Percentiles rank a stretch among this genome's conserved stretches.
Conservation (phyloP, 2,888 invertebrate species). For the Theretra japonica region DNA sequence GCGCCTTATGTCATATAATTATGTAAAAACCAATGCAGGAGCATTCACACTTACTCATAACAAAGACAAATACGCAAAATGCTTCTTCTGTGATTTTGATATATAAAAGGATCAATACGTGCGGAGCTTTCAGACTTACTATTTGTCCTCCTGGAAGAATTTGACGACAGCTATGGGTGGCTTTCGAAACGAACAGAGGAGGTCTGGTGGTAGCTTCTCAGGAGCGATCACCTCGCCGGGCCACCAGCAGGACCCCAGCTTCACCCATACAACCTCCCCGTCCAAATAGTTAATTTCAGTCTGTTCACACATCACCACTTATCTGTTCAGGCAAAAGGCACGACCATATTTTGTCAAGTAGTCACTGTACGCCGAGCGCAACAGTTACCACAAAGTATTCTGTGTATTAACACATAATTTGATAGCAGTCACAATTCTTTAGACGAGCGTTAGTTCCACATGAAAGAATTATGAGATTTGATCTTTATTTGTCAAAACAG, state of each 20-base stretch:
- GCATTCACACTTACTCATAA: conserved; percentile 45
- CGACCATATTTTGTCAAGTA: conserved; percentile 80
- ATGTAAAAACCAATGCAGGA: conserved; percentile 50
- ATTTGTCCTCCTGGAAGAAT: conserved; percentile 93
- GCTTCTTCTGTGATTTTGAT: background rate
- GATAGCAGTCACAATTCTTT: conserved; percentile 3
- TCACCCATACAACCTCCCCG: conserved; percentile 94
- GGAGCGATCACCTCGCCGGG: conserved; percentile 90
- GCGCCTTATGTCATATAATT: conserved; percentile 42
- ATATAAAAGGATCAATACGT: background rate
- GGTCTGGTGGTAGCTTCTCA: conserved; percentile 87
- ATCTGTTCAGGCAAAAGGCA: conserved; percentile 73
- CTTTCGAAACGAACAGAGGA: conserved; percentile 87
- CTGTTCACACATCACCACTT: conserved; percentile 88
- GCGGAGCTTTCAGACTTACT: conserved; percentile 85
- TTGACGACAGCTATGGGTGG: conserved; percentile 92
- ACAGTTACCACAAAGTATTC: conserved; percentile 68
- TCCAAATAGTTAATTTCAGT: conserved; percentile 87
- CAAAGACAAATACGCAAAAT: background rate
- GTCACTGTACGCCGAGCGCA: conserved; percentile 70
- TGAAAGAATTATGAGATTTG: conserved; percentile 47
- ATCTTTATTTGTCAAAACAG: conserved; percentile 75
- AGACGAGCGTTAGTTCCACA: conserved; percentile 13
- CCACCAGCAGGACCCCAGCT: conserved; percentile 93
- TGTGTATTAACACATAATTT: conserved; percentile 43